A percentile compares a stretch with the other conserved stretches of the same genome.
Evolutionary conservation across 2,113 vertebrate species (phyloP).

Genomic region (Ifrita kowaldi): DNA sequence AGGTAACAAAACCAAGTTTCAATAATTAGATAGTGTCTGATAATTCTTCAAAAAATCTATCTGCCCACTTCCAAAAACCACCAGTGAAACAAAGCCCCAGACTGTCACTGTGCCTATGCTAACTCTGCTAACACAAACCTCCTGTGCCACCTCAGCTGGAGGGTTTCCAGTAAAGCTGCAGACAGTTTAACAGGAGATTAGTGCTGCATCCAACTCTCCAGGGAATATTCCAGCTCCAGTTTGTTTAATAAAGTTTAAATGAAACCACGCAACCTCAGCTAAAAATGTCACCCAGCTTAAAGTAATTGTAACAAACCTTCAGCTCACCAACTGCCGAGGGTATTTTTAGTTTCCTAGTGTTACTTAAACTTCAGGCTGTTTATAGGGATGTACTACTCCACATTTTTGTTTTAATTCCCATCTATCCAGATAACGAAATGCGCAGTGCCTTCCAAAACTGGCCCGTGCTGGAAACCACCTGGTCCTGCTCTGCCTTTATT

Average conservation of each 20-base stretch:
- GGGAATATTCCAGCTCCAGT: neutral
- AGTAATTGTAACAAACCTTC: neutral
- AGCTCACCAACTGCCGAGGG: neutral
- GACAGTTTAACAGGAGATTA: neutral
- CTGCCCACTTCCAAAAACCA: neutral
- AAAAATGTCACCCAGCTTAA: constrained; percentile 1
- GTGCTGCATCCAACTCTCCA: neutral
- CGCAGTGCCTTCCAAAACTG: neutral
- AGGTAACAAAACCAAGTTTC: neutral
- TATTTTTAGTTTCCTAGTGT: neutral
- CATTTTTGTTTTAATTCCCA: neutral
- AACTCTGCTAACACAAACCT: neutral
- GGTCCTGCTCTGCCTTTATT: neutral
- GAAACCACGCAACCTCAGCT: constrained; percentile 29
- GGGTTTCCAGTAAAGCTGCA: neutral
- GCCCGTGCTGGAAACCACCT: rapidly evolving
- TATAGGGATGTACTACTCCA: neutral
- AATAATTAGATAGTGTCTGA: neutral
- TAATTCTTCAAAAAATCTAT: neutral
- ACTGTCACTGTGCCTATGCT: neutral
- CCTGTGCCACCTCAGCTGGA: neutral
- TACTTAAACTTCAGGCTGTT: constrained; percentile 12
- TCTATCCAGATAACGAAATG: neutral
- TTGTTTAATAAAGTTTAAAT: constrained; percentile 61
- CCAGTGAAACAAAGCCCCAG: neutral